Percentiles rank a stretch among this genome's conserved stretches.
These are phyloP conservation scores for Melanerpes formicivorus DNA, from an alignment of 2,113 vertebrate genomes.

Conservation along the genomic window DNA sequence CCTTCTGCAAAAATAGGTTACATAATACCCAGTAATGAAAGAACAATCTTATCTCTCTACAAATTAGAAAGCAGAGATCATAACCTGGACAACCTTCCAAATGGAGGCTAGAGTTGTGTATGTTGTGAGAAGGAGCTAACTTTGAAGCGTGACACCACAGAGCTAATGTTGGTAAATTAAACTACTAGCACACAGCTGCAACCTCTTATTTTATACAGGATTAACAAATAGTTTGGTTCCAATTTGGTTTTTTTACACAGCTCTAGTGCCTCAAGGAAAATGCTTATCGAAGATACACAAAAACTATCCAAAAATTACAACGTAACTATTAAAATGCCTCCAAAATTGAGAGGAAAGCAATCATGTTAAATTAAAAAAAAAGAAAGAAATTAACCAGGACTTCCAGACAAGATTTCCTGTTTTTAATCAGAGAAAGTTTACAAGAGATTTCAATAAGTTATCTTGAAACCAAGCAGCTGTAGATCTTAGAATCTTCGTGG, in stretches of 20 bases:
- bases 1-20: constrained; percentile 87
- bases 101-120: constrained; percentile 64
- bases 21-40: constrained; percentile 83
- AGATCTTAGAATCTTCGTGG: constrained; percentile 86
- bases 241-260: constrained; percentile 53
- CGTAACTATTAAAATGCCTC: constrained; percentile 83
- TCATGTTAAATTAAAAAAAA: constrained; percentile 78
- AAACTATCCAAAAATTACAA: constrained; percentile 82
- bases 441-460: constrained; percentile 84
- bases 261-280: constrained; percentile 72
- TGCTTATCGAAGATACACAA: constrained; percentile 76
- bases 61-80: constrained; percentile 75
- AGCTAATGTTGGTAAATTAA: constrained; percentile 72
- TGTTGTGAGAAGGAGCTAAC: constrained; percentile 62
- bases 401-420: constrained; percentile 76
- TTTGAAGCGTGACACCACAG: constrained; percentile 69
- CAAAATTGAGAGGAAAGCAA: constrained; percentile 81
- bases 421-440: constrained; percentile 75
- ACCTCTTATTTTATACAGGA: constrained; percentile 64
- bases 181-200: constrained; percentile 70
- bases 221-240: constrained; percentile 69
- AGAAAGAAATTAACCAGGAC: constrained; percentile 63
- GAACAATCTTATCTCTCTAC: constrained; percentile 78
- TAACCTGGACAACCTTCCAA: constrained; percentile 73
- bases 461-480: constrained; percentile 72